Conservation (phyloP, 2,113 vertebrate genomes). For the Anser cygnoides region DNA sequence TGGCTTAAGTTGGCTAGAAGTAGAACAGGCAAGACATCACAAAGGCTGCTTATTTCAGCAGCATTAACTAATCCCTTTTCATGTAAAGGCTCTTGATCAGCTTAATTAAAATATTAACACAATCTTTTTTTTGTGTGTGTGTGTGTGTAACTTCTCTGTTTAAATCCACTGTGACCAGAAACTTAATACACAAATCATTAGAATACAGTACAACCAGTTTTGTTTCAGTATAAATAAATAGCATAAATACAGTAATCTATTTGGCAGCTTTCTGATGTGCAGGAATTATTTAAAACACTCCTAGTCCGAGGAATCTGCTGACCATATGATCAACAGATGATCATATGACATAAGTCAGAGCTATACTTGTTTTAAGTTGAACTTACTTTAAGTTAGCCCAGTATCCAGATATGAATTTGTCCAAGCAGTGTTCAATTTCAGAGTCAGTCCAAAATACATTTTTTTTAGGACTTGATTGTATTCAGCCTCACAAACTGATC, state of each 20-base stretch:
- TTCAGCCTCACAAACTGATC: neutral
- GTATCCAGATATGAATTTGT: slow-evolving; percentile 15
- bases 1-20: neutral
- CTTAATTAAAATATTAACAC: slow-evolving; percentile 6
- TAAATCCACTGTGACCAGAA: neutral
- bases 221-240: slow-evolving; percentile 18
- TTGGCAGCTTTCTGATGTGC: slow-evolving; percentile 5
- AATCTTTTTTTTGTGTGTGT: neutral
- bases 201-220: neutral
- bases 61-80: neutral
- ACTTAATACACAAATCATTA: neutral
- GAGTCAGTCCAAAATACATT: neutral
- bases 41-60: slow-evolving; percentile 23
- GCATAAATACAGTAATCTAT: neutral
- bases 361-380: slow-evolving; percentile 15
- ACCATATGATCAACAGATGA: slow-evolving; percentile 38
- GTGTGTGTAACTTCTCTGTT: neutral
- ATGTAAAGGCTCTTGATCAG: neutral
- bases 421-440: neutral
- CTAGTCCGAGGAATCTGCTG: neutral
- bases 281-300: slow-evolving; percentile 31
- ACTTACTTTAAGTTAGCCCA: slow-evolving; percentile 17
- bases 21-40: neutral
- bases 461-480: neutral
- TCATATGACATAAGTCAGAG: slow-evolving; percentile 29